Percentiles rank a stretch among this genome's conserved stretches.
These are phyloP conservation scores for Phodopus roborovskii DNA, from an alignment of 2,113 vertebrate species.

Conservation along the genomic window DNA sequence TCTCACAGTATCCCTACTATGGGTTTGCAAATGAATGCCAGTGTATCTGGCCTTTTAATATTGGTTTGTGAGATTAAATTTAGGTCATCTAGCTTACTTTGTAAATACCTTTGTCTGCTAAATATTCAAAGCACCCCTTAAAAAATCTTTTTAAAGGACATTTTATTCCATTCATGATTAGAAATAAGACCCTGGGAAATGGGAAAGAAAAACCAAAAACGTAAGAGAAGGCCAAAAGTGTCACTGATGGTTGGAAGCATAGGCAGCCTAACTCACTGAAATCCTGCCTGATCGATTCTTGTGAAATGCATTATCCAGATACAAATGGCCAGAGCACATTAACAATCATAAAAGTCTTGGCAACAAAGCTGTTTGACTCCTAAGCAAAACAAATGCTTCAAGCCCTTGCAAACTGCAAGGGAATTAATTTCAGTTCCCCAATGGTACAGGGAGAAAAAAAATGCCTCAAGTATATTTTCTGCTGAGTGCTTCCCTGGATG, in stretches of 20 bases:
- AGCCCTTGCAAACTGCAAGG: slow-evolving; percentile 69
- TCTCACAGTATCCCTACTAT: too few species aligned
- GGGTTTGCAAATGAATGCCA: background rate
- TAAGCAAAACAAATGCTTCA: slow-evolving; percentile 75
- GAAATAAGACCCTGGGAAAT: background rate
- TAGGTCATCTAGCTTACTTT: background rate
- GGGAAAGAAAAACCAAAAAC: background rate
- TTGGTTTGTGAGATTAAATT: background rate
- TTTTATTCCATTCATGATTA: background rate
- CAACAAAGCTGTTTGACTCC: slow-evolving; percentile 65
- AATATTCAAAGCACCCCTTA: background rate
- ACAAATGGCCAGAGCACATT: slow-evolving; percentile 40
- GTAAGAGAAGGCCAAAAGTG: background rate
- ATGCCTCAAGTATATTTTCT: slow-evolving; percentile 57
- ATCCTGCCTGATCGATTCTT: background rate
- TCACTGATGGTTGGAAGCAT: background rate
- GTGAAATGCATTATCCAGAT: background rate
- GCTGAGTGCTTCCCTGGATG: slow-evolving; percentile 59
- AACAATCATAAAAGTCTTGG: slow-evolving; percentile 39
- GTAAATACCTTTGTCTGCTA: background rate
- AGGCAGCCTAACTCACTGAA: background rate
- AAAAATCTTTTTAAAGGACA: background rate
- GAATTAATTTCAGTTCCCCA: slow-evolving; percentile 78
- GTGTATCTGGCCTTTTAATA: too few species aligned
- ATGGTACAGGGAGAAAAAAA: slow-evolving; percentile 24